These are phyloP conservation scores for Diabrotica undecimpunctata DNA, from an alignment of 1,140 invertebrate genomes.

Conservation along the genomic window DNA sequence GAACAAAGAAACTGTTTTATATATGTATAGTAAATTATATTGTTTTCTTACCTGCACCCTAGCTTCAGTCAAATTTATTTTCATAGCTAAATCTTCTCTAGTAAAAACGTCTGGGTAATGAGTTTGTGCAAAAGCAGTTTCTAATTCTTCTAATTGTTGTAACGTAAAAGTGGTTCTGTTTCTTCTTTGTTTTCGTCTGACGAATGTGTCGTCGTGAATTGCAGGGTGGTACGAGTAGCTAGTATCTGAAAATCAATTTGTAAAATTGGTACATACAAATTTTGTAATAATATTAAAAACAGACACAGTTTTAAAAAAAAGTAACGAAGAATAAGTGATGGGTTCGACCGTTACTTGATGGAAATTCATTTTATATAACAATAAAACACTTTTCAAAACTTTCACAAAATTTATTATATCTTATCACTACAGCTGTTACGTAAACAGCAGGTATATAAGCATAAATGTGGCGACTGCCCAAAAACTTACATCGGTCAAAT, in stretches of 20 bases:
- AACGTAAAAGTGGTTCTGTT: slow-evolving; percentile 96
- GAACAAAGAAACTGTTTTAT: background rate
- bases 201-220: slow-evolving; percentile 96
- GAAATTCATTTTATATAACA: too few relatives aligned
- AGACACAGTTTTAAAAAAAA: too few relatives aligned
- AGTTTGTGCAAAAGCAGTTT: slow-evolving; percentile 95
- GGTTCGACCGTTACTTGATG: too few relatives aligned
- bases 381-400: too few relatives aligned
- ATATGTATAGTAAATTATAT: background rate
- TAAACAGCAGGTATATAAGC: too few relatives aligned
- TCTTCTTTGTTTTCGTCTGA: slow-evolving; percentile 88
- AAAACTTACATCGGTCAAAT: too few relatives aligned
- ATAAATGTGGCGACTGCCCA: too few relatives aligned
- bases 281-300: too few relatives aligned
- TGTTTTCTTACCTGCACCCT: slow-evolving; percentile 81
- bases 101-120: slow-evolving; percentile 99
- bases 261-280: too few relatives aligned
- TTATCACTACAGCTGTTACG: too few relatives aligned
- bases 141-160: slow-evolving; percentile 94
- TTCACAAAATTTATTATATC: too few relatives aligned
- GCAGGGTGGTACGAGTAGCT: slow-evolving; percentile 88
- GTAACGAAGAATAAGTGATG: too few relatives aligned
- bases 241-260: slow-evolving; percentile 63
- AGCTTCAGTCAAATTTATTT: slow-evolving; percentile 96
- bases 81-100: slow-evolving; percentile 95